A percentile compares a stretch with the other conserved stretches of the same genome.
Evolutionary conservation across 2,113 vertebrate species (phyloP).

Genomic region (Heterocephalus glaber): DNA sequence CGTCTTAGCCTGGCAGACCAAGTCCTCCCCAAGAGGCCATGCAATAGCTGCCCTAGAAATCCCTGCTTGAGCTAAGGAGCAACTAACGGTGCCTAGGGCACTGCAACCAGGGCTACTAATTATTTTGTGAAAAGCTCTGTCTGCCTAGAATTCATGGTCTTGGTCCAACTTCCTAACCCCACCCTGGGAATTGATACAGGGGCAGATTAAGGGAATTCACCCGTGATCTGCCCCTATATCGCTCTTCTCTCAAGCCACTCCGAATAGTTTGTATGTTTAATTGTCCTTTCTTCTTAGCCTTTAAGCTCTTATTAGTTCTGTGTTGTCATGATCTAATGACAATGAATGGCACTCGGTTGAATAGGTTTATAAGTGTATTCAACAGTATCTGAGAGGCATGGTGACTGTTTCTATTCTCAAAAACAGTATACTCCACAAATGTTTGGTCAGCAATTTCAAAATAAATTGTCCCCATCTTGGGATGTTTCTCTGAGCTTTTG

Average conservation of each 20-base stretch:
- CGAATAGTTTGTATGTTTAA: background rate
- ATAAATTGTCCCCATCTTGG: background rate
- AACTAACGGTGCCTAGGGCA: background rate
- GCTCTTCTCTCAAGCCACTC: background rate
- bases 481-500: slow-evolving; percentile 24
- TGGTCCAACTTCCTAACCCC: background rate
- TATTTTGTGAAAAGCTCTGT: background rate
- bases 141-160: background rate
- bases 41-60: background rate
- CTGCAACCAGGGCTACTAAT: background rate
- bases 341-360: background rate
- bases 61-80: background rate
- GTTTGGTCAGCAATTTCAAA: slow-evolving; percentile 19
- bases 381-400: background rate
- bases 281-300: background rate
- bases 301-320: slow-evolving; percentile 29
- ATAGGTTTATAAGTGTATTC: background rate
- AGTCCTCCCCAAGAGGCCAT: background rate
- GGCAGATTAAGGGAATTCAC: background rate
- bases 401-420: background rate
- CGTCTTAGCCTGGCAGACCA: background rate
- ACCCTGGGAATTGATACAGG: background rate
- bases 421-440: background rate
- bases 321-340: background rate
- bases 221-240: background rate